phyloP scores from a whole-genome alignment of 2,797 vertebrate species.

The Neopelma chrysocephalum region DNA sequence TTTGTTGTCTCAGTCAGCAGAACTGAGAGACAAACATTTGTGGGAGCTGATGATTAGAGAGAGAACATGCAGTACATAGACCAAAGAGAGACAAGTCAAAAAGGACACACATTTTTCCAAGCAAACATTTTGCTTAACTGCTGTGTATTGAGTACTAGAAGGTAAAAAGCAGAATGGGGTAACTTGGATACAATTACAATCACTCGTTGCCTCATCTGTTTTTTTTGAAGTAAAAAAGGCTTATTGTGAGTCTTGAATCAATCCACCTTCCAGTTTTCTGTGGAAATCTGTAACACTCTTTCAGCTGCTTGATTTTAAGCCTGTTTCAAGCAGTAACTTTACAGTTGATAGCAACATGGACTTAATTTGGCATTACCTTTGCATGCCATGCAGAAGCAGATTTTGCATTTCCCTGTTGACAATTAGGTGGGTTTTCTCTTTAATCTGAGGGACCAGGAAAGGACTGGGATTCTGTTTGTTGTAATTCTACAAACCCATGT shows the following conservation, averaged over 20 bases:
- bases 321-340: not conserved
- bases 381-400: not conserved
- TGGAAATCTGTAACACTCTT: not conserved
- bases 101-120: not conserved
- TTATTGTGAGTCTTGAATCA: not conserved
- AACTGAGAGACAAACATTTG: slow-evolving; percentile 1
- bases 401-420: not conserved
- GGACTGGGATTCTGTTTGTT: not conserved
- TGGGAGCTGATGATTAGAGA: slow-evolving; percentile 9
- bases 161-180: not conserved
- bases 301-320: not conserved
- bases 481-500: not conserved
- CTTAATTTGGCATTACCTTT: not conserved
- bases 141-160: not conserved
- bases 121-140: not conserved
- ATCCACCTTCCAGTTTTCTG: not conserved
- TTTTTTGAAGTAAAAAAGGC: not conserved
- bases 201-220: not conserved
- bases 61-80: not conserved
- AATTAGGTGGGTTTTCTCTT: not conserved
- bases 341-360: not conserved
- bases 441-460: not conserved
- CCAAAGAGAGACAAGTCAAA: not conserved
- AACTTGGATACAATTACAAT: not conserved
- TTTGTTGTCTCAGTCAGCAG: slow-evolving; percentile 17